Evolutionary conservation across 2,888 invertebrate species (phyloP).

Genomic region (Lypha dubia): DNA sequence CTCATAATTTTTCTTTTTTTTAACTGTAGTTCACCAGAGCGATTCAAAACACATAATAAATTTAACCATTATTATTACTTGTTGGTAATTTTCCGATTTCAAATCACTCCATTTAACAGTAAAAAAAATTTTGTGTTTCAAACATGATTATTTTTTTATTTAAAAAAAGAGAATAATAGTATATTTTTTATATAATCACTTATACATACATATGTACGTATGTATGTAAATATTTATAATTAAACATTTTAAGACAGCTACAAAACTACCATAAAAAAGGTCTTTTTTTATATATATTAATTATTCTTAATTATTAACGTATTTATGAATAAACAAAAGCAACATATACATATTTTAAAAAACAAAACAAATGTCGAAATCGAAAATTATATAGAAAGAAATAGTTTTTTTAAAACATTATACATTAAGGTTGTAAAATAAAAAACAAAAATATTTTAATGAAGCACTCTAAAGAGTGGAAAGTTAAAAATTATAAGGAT

Average conservation of each 20-base stretch:
- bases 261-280: slow-evolving; percentile 68
- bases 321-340: slow-evolving; percentile 54
- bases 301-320: slow-evolving; percentile 61
- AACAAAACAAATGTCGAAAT: slow-evolving; percentile 42
- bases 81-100: neutral
- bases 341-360: slow-evolving; percentile 29
- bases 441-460: neutral
- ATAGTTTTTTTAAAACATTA: neutral
- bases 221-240: slow-evolving; percentile 24
- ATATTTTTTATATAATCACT: slow-evolving; percentile 56
- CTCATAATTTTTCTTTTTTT: neutral
- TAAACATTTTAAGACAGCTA: slow-evolving; percentile 65
- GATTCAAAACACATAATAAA: neutral
- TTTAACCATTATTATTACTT: neutral
- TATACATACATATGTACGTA: slow-evolving; percentile 42
- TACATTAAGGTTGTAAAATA: slow-evolving; percentile 17
- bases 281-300: slow-evolving; percentile 38
- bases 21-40: neutral
- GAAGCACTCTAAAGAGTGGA: slow-evolving; percentile 32
- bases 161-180: slow-evolving; percentile 47
- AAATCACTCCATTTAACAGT: neutral
- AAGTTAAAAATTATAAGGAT: slow-evolving; percentile 35
- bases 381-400: slow-evolving; percentile 2
- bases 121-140: neutral
- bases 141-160: slow-evolving; percentile 51